Evolutionary conservation across 1,140 invertebrate genomes (phyloP).

Genomic region (Papilio dardanus): DNA sequence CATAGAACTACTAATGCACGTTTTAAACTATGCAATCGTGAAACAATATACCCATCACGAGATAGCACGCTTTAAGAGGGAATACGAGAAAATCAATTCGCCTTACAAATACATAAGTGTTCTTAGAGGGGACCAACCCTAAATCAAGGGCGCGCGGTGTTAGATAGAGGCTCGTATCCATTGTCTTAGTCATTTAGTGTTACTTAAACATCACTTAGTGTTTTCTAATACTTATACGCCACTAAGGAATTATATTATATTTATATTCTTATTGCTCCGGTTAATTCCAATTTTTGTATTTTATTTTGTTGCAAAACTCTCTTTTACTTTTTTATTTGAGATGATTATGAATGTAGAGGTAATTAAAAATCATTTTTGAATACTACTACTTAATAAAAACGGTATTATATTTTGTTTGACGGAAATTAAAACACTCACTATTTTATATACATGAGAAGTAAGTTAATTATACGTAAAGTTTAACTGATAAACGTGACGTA

Average conservation of each 20-base stretch:
- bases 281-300: too few relatives aligned
- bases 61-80: neutral
- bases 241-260: too few relatives aligned
- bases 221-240: too few relatives aligned
- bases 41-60: conserved; percentile 5
- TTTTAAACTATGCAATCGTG: conserved; percentile 21
- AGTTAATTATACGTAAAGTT: neutral
- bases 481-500: neutral
- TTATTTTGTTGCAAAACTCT: too few relatives aligned
- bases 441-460: neutral
- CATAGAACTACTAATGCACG: neutral
- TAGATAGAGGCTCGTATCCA: conserved; percentile 15
- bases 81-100: conserved; percentile 33
- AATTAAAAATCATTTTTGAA: neutral
- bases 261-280: too few relatives aligned
- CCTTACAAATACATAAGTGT: conserved; percentile 24
- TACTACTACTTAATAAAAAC: neutral
- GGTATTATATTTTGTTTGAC: neutral
- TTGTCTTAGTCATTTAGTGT: neutral
- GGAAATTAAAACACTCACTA: neutral
- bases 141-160: conserved; percentile 1
- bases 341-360: too few relatives aligned
- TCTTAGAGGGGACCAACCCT: conserved; percentile 20
- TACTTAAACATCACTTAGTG: neutral
- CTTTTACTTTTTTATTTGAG: too few relatives aligned